Evolutionary conservation across 2,113 vertebrate species (phyloP).

Genomic region (Formicarius rufipectus): DNA sequence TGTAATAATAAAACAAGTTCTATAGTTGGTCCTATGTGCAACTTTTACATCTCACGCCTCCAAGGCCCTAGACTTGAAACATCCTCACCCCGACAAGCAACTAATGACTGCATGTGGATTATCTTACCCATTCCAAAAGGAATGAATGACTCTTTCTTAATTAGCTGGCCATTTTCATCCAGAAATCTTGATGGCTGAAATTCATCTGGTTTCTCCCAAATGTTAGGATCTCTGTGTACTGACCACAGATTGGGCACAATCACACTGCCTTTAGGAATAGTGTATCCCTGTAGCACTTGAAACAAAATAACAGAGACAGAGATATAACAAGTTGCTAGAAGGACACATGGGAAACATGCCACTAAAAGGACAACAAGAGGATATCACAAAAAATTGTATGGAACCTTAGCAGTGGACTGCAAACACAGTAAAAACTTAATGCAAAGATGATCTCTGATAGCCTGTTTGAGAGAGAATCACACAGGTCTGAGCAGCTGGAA

Average conservation of each 20-base stretch:
- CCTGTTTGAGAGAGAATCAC: background rate
- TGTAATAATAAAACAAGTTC: background rate
- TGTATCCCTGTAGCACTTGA: constrained; percentile 87
- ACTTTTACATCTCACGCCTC: background rate
- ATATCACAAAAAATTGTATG: rapidly evolving
- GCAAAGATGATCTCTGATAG: background rate
- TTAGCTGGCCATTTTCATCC: constrained; percentile 83
- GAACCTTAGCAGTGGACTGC: background rate
- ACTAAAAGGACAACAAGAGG: background rate
- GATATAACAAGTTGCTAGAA: background rate
- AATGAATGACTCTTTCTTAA: constrained; percentile 89
- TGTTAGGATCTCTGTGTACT: constrained; percentile 87
- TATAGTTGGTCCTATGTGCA: background rate
- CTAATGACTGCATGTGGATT: background rate
- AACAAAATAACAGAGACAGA: constrained; percentile 30
- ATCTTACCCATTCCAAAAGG: constrained; percentile 93
- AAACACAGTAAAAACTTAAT: background rate
- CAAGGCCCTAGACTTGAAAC: background rate
- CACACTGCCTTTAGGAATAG: constrained; percentile 90
- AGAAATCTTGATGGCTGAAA: constrained; percentile 89
- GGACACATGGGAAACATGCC: background rate
- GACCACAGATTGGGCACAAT: constrained; percentile 91
- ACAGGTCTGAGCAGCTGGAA: background rate
- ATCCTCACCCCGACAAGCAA: background rate
- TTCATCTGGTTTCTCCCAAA: constrained; percentile 89